Conservation (phyloP, 2,797 vertebrate genomes). For the Phrynocephalus forsythii region DNA sequence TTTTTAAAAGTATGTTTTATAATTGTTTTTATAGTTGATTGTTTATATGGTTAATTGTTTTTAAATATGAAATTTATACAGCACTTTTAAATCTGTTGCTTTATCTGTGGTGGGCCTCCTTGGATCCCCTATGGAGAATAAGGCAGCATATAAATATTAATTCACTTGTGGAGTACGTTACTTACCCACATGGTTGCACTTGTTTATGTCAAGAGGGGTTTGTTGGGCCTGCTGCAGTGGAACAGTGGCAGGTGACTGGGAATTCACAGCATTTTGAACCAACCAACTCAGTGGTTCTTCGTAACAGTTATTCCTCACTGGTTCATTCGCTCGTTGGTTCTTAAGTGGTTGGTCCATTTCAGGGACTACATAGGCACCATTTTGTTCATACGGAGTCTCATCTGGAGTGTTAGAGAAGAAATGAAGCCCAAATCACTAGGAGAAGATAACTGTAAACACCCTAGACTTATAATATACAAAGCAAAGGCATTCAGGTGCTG, state of each 20-base stretch:
- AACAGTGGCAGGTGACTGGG: not conserved
- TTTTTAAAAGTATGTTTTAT: too few species aligned
- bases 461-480: not conserved
- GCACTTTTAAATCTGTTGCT: too few species aligned
- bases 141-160: too few species aligned
- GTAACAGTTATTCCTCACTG: not conserved
- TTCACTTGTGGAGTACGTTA: not conserved
- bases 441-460: not conserved
- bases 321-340: not conserved
- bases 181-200: conserved; percentile 18
- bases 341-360: not conserved
- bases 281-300: not conserved
- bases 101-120: too few species aligned
- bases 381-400: not conserved
- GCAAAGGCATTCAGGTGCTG: not conserved
- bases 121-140: too few species aligned
- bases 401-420: not conserved
- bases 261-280: not conserved
- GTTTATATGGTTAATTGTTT: too few species aligned
- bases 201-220: conserved; percentile 5
- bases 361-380: not conserved
- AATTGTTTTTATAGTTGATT: too few species aligned
- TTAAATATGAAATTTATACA: too few species aligned
- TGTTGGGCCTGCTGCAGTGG: not conserved
- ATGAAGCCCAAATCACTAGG: not conserved